Evolutionary conservation across 2,888 invertebrate species (phyloP).

Genomic region (Drepanosiphum platanoidis): DNA sequence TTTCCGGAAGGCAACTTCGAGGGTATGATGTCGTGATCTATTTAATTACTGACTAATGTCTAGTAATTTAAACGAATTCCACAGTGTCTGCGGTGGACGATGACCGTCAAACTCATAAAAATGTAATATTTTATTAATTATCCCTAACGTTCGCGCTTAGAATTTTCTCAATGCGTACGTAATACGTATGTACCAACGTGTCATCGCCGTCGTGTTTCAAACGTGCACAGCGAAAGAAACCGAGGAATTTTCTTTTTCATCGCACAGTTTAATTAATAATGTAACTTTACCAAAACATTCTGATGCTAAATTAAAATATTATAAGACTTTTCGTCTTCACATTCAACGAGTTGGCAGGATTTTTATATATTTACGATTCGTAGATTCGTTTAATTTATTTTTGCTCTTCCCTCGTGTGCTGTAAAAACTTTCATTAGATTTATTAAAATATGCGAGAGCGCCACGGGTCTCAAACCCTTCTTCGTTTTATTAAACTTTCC

Average conservation of each 20-base stretch:
- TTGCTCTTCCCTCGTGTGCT: conserved; percentile 4
- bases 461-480: too few species aligned
- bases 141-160: too few species aligned
- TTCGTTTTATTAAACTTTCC: too few species aligned
- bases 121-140: not conserved
- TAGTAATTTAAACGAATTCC: not conserved
- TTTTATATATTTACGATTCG: not conserved
- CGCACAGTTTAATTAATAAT: not conserved
- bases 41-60: conserved; percentile 22
- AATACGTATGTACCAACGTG: too few species aligned
- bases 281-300: not conserved
- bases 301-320: not conserved
- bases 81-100: not conserved
- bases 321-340: not conserved
- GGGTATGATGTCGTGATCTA: conserved; percentile 11
- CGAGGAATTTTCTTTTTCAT: not conserved
- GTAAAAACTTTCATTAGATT: too few species aligned
- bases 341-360: not conserved
- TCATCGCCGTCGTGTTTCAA: not conserved
- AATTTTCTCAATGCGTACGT: too few species aligned
- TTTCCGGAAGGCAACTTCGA: not conserved
- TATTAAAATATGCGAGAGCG: too few species aligned
- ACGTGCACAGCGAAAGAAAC: not conserved
- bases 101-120: not conserved
- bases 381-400: not conserved